Base-by-base conservation (phyloP, 53 echinoderm and acorn worm genomes). In the Paelopatides confundens region DNA sequence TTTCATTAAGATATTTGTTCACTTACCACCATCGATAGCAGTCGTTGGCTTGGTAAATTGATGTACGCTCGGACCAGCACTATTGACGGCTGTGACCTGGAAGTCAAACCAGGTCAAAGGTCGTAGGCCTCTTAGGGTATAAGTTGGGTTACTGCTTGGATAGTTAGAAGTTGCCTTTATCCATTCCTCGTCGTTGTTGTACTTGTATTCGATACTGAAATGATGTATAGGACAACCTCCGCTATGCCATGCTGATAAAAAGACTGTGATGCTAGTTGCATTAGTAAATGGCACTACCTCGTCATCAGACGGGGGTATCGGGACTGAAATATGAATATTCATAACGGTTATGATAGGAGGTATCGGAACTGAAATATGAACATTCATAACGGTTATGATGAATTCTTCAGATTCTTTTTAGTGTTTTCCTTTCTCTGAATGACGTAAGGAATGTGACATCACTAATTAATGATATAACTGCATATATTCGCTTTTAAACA, bases 1-100 rank as follows among this genome's bases (percentile, higher is more conserved):
- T n/a, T n/a, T n/a, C n/a, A n/a, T n/a, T n/a, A n/a, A n/a, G n/a
- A n/a, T n/a, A n/a, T n/a, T n/a, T n/a, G n/a, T n/a, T n/a, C 53
- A 66, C 94, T 58, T 92, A 97, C 99, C 92, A 29, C 99, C 99
- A 65, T 88, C 94, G 50, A 88, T 95, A 27, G 95, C 92, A 11
- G 82, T 91, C 3, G 99, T 96, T 1, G 99, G 86, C n/a, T 93
- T 76, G 9, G 87, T 70, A 66, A 93, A 91, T 65, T 93, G 88
- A 49, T 95, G 91, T 47, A 90, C 90, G 51, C 92, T 99, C 0
- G 96, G 95, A 18, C 99, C 99, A 30, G 99, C 99, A 5, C 90
- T 93, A 35, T 99, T 99, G 13, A 94, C 94, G n/a, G 99, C 95
- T 33, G 96, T 99, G 35, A 99, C 99, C 29, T 91, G 92, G 36